Percentiles rank a stretch among this genome's conserved stretches.
These are phyloP conservation scores for Charaxes varanes DNA, from an alignment of 1,140 invertebrate species.

Conservation along the genomic window DNA sequence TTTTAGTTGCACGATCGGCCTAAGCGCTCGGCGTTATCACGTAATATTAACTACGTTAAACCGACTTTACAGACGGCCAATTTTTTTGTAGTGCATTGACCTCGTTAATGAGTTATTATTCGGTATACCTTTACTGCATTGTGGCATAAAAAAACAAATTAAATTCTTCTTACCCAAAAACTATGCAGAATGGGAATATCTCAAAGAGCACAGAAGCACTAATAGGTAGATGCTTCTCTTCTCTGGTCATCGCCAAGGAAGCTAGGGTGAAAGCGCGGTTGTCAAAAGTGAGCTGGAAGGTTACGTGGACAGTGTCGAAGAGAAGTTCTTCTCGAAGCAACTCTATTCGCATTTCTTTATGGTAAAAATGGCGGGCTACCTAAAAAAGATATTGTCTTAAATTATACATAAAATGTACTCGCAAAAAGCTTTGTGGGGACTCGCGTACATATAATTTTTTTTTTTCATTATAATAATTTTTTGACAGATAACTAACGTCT, in stretches of 20 bases:
- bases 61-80: too few relatives aligned
- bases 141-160: not conserved
- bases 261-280: constrained; percentile 90
- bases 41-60: too few relatives aligned
- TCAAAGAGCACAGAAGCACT: constrained; percentile 94
- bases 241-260: constrained; percentile 86
- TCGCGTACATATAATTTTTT: too few relatives aligned
- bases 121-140: not conserved
- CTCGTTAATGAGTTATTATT: too few relatives aligned
- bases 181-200: constrained; percentile 98
- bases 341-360: constrained; percentile 94
- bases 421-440: too few relatives aligned
- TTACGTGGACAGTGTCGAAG: constrained; percentile 94
- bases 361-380: constrained; percentile 93
- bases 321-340: constrained; percentile 89
- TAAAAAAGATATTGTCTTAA: too few relatives aligned
- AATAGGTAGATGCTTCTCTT: constrained; percentile 90
- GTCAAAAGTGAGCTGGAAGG: constrained; percentile 95
- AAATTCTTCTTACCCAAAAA: constrained; percentile 84
- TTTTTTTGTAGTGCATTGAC: too few relatives aligned
- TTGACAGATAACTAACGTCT: too few relatives aligned
- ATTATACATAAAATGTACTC: not conserved
- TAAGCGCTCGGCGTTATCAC: too few relatives aligned
- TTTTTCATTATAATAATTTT: too few relatives aligned
- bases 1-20: too few relatives aligned